Evolutionary conservation across 2,113 vertebrate genomes (phyloP).

Genomic region (Trochalopteron elliotii): DNA sequence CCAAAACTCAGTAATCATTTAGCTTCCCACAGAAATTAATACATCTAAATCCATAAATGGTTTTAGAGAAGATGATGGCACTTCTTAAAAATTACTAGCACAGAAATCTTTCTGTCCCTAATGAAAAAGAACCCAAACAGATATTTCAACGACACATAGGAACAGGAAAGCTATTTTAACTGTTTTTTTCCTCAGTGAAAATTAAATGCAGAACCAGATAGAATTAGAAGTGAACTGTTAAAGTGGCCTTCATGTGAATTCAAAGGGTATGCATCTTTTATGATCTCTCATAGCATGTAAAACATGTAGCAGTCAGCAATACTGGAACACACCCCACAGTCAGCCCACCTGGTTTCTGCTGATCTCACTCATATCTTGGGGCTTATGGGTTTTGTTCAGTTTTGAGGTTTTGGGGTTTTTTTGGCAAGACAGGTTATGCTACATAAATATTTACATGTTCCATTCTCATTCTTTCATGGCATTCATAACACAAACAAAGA

Average conservation of each 20-base stretch:
- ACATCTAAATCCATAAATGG: not conserved
- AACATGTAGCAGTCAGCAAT: not conserved
- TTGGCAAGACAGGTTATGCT: not conserved
- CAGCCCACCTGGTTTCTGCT: conserved; percentile 14
- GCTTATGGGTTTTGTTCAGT: not conserved
- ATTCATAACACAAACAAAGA: not conserved
- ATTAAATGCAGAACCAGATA: not conserved
- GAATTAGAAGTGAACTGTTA: not conserved
- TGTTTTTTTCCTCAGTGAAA: not conserved
- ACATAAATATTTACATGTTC: conserved; percentile 27
- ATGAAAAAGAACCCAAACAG: not conserved
- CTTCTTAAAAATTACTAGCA: not conserved
- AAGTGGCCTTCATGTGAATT: not conserved
- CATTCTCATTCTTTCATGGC: not conserved
- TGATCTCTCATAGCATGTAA: not conserved
- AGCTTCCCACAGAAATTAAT: not conserved
- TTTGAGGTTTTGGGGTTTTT: not conserved
- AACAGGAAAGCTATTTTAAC: not conserved
- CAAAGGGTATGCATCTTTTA: not conserved
- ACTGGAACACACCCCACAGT: not conserved
- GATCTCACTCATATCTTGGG: not conserved
- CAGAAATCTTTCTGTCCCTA: not conserved
- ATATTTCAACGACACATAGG: not conserved
- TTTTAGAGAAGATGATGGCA: not conserved
- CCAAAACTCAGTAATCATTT: not conserved